Percentiles rank a stretch among this genome's conserved stretches.
Evolutionary conservation across 2,797 vertebrate species (phyloP).

Genomic region (Hyperoplus immaculatus): DNA sequence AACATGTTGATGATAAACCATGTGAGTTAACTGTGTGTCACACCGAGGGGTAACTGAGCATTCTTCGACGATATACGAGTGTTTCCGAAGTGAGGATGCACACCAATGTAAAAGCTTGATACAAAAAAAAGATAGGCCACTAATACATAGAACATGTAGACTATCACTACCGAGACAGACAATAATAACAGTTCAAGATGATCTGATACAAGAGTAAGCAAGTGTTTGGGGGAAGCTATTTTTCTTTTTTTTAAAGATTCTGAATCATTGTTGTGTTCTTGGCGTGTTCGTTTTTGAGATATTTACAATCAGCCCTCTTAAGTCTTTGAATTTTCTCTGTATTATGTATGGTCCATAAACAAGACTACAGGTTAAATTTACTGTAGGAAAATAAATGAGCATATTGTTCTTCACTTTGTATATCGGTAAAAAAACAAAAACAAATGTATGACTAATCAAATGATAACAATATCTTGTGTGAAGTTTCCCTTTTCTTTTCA

Average conservation of each 20-base stretch:
- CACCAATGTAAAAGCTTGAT: neutral
- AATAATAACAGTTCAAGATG: neutral
- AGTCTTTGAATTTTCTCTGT: conserved; percentile 63
- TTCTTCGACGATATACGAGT: neutral
- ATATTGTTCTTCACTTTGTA: conserved; percentile 76
- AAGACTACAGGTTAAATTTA: conserved; percentile 55
- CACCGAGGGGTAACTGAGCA: too few species aligned
- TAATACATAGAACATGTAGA: neutral
- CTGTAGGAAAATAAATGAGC: conserved; percentile 70
- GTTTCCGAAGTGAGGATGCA: too few species aligned
- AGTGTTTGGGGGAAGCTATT: conserved; percentile 30
- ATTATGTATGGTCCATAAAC: conserved; percentile 59
- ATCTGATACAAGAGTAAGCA: conserved; percentile 5
- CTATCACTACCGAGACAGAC: neutral
- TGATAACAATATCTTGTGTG: conserved; percentile 62
- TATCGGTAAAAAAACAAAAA: conserved; percentile 59
- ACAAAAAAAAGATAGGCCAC: neutral
- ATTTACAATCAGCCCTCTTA: conserved; percentile 34
- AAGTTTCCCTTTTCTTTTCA: conserved; percentile 48
- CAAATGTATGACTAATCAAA: conserved; percentile 68
- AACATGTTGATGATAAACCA: conserved; percentile 83
- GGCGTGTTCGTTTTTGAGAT: conserved; percentile 33
- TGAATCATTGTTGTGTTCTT: conserved; percentile 48
- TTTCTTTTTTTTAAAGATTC: conserved; percentile 32
- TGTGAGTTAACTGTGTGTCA: too few species aligned